phyloP scores from a whole-genome alignment of 1,140 invertebrate genomes.

The Pseudachorutes palmiensis region DNA sequence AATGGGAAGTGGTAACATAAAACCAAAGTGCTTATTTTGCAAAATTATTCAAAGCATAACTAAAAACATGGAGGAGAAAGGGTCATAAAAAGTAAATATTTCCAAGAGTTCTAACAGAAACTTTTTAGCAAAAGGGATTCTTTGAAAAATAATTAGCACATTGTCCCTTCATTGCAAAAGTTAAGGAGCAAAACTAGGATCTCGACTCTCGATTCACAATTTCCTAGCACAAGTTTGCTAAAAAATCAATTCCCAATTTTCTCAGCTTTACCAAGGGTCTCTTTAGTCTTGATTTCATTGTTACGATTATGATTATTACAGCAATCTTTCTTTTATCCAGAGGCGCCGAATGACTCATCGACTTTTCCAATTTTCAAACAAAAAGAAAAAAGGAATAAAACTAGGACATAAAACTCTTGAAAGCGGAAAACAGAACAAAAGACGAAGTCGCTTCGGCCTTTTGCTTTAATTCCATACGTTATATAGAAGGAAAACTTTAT shows the following conservation, averaged over 20 bases:
- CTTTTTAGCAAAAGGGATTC: no score
- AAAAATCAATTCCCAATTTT: neutral
- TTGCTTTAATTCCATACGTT: neutral
- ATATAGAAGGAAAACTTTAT: neutral
- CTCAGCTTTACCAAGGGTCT: neutral
- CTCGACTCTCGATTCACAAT: neutral
- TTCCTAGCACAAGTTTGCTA: no score
- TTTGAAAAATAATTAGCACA: no score
- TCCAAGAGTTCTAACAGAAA: no score
- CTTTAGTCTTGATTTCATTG: slow-evolving; percentile 7
- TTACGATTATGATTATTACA: slow-evolving; percentile 8
- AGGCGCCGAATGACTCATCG: slow-evolving; percentile 1
- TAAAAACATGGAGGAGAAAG: no score
- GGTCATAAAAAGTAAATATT: no score
- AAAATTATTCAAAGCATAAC: no score
- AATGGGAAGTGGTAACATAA: no score
- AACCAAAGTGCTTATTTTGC: no score
- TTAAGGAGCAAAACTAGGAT: neutral
- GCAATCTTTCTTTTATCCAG: neutral
- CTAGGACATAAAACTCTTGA: neutral
- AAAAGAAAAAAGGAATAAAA: slow-evolving; percentile 7
- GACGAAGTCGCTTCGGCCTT: neutral
- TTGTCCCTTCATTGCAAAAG: no score
- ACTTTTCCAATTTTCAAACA: slow-evolving; percentile 8
- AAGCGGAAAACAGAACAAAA: neutral